phyloP scores from a whole-genome alignment of 2,888 invertebrate species.

The Oasisia sp. region DNA sequence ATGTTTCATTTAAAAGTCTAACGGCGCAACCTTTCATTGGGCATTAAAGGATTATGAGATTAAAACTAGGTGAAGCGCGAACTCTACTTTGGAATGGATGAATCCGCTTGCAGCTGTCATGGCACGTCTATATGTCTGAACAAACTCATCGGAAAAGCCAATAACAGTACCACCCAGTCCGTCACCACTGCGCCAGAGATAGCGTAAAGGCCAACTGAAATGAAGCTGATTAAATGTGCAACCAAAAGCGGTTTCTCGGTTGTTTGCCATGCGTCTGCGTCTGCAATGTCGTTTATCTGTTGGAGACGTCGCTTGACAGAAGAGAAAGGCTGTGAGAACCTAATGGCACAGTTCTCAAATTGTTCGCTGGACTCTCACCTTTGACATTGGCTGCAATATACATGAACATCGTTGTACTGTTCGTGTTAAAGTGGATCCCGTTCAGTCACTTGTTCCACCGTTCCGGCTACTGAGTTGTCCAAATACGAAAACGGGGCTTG shows the following conservation, averaged over 20 bases:
- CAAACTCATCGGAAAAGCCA: not conserved
- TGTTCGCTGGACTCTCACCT: not conserved
- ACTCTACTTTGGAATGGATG: not conserved
- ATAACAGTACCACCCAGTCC: not conserved
- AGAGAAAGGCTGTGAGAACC: not conserved
- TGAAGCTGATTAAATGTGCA: not conserved
- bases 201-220: not conserved
- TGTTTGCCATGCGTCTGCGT: not conserved
- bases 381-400: not conserved
- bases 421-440: not conserved
- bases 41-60: not conserved
- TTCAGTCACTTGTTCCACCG: not conserved
- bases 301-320: not conserved
- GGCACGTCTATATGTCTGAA: not conserved
- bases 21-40: not conserved
- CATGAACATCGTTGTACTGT: not conserved
- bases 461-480: too few species aligned
- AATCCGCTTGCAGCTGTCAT: not conserved
- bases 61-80: not conserved
- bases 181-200: not conserved
- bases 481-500: too few species aligned
- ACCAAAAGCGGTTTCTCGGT: not conserved
- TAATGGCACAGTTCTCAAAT: not conserved
- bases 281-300: not conserved
- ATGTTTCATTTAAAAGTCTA: not conserved